phyloP scores from a whole-genome alignment of 2,888 invertebrate species.

The Melipona beecheii region DNA sequence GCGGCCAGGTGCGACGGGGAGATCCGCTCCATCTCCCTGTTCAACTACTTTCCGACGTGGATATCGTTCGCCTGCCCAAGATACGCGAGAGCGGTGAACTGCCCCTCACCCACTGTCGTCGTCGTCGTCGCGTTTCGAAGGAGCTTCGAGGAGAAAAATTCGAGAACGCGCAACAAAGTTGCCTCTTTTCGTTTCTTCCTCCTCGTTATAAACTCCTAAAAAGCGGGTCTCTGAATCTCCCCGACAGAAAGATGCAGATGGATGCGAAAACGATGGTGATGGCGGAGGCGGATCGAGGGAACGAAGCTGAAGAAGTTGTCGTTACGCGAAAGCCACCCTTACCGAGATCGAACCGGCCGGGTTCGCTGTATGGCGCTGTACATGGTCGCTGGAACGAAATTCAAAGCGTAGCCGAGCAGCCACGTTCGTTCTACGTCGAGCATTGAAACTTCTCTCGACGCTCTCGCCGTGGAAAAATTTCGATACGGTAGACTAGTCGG shows the following conservation, averaged over 20 bases:
- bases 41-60: slow-evolving; percentile 34
- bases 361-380: neutral
- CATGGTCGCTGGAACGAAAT: neutral
- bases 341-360: neutral
- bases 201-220: slow-evolving; percentile 32
- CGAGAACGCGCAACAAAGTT: slow-evolving; percentile 3
- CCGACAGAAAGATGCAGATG: too few species aligned
- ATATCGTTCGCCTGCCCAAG: neutral
- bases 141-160: neutral
- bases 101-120: too few species aligned
- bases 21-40: slow-evolving; percentile 47
- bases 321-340: slow-evolving; percentile 7
- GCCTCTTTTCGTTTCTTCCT: slow-evolving; percentile 4
- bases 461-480: too few species aligned
- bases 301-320: slow-evolving; percentile 32
- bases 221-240: neutral
- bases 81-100: fast-evolving
- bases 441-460: slow-evolving; percentile 76
- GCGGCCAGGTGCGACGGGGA: slow-evolving; percentile 39
- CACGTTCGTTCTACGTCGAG: slow-evolving; percentile 68
- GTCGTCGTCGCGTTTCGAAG: too few species aligned
- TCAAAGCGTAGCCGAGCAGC: neutral
- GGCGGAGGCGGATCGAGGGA: slow-evolving; percentile 1
- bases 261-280: neutral
- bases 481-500: too few species aligned